Conservation (phyloP, 2,113 vertebrate species). For the Okapia johnstoni region DNA sequence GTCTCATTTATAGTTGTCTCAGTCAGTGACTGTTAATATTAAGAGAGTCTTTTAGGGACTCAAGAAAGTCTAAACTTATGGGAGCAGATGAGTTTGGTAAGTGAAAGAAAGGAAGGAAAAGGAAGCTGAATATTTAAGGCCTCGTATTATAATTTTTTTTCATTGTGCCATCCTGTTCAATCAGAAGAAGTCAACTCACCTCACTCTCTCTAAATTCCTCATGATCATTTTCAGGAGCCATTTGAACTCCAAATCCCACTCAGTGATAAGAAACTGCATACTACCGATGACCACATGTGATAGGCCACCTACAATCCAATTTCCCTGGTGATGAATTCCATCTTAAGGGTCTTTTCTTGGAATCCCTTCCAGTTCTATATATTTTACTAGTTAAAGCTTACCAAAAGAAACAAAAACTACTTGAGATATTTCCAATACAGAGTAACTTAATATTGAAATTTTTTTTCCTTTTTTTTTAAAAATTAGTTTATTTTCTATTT, state of each 20-base stretch:
- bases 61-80: neutral
- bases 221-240: neutral
- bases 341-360: neutral
- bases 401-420: neutral
- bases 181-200: neutral
- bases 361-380: neutral
- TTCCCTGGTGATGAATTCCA: neutral
- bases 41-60: neutral
- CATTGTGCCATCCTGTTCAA: neutral
- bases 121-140: neutral
- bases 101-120: neutral
- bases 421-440: neutral
- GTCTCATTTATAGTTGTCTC: neutral
- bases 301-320: neutral
- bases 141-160: neutral
- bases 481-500: too few species aligned
- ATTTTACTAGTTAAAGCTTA: neutral
- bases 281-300: neutral
- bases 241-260: neutral
- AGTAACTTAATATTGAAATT: neutral
- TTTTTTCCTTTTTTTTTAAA: neutral
- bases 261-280: neutral
- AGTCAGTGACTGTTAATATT: neutral
- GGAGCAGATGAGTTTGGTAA: neutral
- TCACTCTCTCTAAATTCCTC: neutral